Evolutionary conservation across 2,888 invertebrate species (phyloP).

Genomic region (Autographa pulchrina): DNA sequence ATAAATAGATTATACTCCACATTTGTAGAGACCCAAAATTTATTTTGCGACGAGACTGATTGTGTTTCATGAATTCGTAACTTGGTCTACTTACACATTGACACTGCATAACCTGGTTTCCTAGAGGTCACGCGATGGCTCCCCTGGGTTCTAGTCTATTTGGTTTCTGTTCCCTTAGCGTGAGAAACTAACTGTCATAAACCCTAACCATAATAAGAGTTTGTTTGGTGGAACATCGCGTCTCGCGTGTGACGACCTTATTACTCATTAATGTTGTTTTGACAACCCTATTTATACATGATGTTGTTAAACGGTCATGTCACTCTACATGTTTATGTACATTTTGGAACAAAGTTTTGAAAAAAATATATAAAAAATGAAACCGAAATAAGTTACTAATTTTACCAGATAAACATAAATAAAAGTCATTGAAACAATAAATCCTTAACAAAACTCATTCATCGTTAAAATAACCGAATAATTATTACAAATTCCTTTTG

Average conservation of each 20-base stretch:
- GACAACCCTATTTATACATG: slow-evolving; percentile 8
- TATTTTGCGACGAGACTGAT: neutral
- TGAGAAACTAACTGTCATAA: slow-evolving; percentile 14
- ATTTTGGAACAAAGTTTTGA: too few relatives aligned
- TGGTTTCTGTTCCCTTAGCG: slow-evolving; percentile 8
- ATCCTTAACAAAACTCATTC: neutral
- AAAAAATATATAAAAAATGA: too few relatives aligned
- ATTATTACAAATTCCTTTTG: neutral
- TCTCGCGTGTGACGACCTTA: neutral
- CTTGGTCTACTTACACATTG: slow-evolving; percentile 17
- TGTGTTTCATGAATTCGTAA: slow-evolving; percentile 3
- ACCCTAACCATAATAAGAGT: slow-evolving; percentile 5
- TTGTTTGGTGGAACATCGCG: neutral
- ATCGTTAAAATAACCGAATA: neutral
- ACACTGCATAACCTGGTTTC: slow-evolving; percentile 33
- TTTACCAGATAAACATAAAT: too few relatives aligned
- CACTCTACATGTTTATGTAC: neutral
- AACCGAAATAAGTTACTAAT: too few relatives aligned
- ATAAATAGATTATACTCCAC: neutral
- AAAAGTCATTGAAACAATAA: neutral
- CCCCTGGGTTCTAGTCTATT: slow-evolving; percentile 39
- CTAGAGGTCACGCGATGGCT: slow-evolving; percentile 35
- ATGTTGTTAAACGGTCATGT: neutral
- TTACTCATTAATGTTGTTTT: slow-evolving; percentile 5
- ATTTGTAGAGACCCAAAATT: neutral